A percentile compares a stretch with the other conserved stretches of the same genome.
Conservation (phyloP, 2,888 invertebrate genomes). For the Callosobruchus maculatus region DNA sequence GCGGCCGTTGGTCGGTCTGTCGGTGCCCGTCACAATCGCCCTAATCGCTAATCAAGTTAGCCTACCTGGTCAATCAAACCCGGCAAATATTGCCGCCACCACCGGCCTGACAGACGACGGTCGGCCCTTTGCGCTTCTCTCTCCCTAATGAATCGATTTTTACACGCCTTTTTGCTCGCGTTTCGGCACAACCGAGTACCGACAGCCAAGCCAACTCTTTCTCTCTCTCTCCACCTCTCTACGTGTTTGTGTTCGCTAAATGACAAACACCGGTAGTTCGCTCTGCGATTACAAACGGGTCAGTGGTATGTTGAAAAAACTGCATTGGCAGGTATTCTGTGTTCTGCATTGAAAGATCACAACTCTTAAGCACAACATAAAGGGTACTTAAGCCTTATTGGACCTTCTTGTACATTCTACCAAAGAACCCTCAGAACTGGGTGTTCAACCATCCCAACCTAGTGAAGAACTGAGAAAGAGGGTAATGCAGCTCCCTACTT, state of each 20-base stretch:
- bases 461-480: too few species aligned
- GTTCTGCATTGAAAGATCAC: too few species aligned
- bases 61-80: constrained; percentile 49
- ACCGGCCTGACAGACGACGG: constrained; percentile 22
- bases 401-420: too few species aligned
- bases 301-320: not conserved
- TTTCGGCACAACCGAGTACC: constrained; percentile 24
- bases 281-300: not conserved
- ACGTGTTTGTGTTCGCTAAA: not conserved
- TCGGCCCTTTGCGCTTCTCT: not conserved
- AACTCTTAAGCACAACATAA: too few species aligned
- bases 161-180: constrained; percentile 39
- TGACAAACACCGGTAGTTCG: not conserved
- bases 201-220: too few species aligned
- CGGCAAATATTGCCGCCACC: constrained; percentile 37
- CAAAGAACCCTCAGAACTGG: too few species aligned
- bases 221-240: not conserved
- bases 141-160: constrained; percentile 48
- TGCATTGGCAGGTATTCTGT: not conserved
- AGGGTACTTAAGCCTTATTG: too few species aligned
- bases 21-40: constrained; percentile 46
- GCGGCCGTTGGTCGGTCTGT: too few species aligned
- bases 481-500: too few species aligned
- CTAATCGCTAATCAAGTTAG: constrained; percentile 53
- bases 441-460: too few species aligned